These are phyloP conservation scores for Coreoperca whiteheadi DNA, from an alignment of 2,113 vertebrate genomes.

Conservation along the genomic window DNA sequence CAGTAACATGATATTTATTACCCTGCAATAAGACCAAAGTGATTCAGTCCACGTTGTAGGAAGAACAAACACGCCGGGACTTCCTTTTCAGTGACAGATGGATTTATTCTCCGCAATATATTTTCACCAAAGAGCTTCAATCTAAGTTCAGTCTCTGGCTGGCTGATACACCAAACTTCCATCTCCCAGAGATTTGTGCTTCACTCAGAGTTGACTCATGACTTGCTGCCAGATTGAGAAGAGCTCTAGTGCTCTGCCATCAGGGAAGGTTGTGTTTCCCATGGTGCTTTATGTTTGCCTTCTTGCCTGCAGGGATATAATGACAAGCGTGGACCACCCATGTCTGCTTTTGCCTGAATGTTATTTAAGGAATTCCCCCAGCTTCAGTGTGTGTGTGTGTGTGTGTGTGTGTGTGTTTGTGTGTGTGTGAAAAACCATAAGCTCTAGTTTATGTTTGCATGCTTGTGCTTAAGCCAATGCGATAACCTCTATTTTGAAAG, in stretches of 20 bases:
- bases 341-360: conserved; percentile 71
- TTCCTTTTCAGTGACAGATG: conserved; percentile 46
- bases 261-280: conserved; percentile 66
- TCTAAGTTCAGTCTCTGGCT: conserved; percentile 39
- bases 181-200: conserved; percentile 52
- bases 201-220: conserved; percentile 49
- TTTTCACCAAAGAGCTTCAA: conserved; percentile 33
- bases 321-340: conserved; percentile 84
- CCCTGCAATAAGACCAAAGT: conserved; percentile 20
- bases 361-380: conserved; percentile 72
- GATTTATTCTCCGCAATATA: conserved; percentile 45
- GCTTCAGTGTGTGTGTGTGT: conserved; percentile 47
- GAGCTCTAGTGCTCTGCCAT: conserved; percentile 55
- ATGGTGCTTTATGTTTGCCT: conserved; percentile 78
- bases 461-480: conserved; percentile 55
- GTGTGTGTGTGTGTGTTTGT: conserved; percentile 39
- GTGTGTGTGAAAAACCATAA: conserved; percentile 51
- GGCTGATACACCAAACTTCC: conserved; percentile 20
- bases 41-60: conserved; percentile 29
- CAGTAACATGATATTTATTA: conserved; percentile 52
- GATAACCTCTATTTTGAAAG: conserved; percentile 63
- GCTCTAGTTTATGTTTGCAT: conserved; percentile 53
- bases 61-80: conserved; percentile 50
- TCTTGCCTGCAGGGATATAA: conserved; percentile 74
- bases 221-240: conserved; percentile 57